Base-by-base conservation (phyloP, 2,797 vertebrate species). In the Pseudopleuronectes americanus region DNA sequence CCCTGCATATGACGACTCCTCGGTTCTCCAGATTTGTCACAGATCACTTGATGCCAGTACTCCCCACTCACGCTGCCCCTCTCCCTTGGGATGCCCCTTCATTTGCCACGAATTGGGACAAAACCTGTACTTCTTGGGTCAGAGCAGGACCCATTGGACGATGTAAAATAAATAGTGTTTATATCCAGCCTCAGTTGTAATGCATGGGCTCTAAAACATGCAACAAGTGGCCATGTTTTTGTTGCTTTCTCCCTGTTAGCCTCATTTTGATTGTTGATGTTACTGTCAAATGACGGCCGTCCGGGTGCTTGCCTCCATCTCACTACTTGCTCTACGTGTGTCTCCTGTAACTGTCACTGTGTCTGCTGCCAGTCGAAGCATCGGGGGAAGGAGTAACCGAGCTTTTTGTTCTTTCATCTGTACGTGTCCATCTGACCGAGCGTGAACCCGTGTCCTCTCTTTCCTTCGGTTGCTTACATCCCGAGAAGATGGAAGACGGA, bases 341-440 rank as follows among this genome's bases (percentile, higher is more conserved):
- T 61, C 64, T 48, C 47, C 36, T 61, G 64, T 77, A 74, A 66
- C 78, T 84, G 81, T 92, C 87, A 87, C 91, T 93, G 91, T 90
- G 89, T 94, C 92, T 88, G 81, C 90, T 90, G 89, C 89, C 81
- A 74, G 92, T 88, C 85, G 80, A 93, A 89, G 92, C 78, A 58
- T 94, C 92, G 89, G 91, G 93, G 93, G 82, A 93, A 71, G 90
- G 92, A 86, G 80, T 84, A 76, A 87, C 77, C 10, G 63, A 12
- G 70, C 77, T 88, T 83, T 75, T 72, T 86, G 79, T 89, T 85
- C 45, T 79, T 76, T 77, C 83, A 60, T 84, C 63, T 86, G 53
- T 77, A 43, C 76, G 74, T 73, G 81, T 78, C 51, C 69, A 19
- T 8, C 86, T 48, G 66, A 60, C 77, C 64, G 82, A 80, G 81